phyloP scores from a whole-genome alignment of 2,113 vertebrate species.

The Nestor notabilis region DNA sequence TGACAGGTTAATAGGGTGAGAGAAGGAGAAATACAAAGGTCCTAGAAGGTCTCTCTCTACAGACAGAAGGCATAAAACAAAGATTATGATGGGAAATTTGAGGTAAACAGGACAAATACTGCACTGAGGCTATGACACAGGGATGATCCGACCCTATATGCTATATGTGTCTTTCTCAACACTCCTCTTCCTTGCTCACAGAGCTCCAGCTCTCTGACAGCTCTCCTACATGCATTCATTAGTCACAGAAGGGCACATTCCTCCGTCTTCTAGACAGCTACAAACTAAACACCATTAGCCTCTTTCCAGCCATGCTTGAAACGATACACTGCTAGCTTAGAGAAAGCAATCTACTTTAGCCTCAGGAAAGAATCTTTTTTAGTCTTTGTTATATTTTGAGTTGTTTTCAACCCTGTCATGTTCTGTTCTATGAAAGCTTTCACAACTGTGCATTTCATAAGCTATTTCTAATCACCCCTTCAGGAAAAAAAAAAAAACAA shows the following conservation, averaged over 20 bases:
- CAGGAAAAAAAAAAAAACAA: background rate
- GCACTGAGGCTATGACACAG: background rate
- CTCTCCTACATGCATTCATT: background rate
- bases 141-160: background rate
- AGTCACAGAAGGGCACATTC: background rate
- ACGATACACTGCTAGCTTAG: background rate
- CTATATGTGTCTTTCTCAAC: background rate
- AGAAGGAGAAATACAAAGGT: background rate
- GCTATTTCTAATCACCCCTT: background rate
- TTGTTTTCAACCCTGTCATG: background rate
- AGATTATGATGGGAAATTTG: background rate
- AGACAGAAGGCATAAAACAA: background rate
- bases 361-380: constrained; percentile 15
- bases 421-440: background rate
- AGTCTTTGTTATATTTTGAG: constrained; percentile 7
- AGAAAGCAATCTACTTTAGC: constrained; percentile 35
- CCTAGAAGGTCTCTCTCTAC: background rate
- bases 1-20: background rate
- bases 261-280: constrained; percentile 32
- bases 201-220: background rate
- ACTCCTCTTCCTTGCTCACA: background rate
- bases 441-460: background rate
- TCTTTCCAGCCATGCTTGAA: background rate
- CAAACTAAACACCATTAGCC: constrained; percentile 26
- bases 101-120: background rate